Evolutionary conservation across 2,797 vertebrate species (phyloP), one percentile per base, ranked within the genome.

Genomic region (Brachyrhaphis roseni): DNA sequence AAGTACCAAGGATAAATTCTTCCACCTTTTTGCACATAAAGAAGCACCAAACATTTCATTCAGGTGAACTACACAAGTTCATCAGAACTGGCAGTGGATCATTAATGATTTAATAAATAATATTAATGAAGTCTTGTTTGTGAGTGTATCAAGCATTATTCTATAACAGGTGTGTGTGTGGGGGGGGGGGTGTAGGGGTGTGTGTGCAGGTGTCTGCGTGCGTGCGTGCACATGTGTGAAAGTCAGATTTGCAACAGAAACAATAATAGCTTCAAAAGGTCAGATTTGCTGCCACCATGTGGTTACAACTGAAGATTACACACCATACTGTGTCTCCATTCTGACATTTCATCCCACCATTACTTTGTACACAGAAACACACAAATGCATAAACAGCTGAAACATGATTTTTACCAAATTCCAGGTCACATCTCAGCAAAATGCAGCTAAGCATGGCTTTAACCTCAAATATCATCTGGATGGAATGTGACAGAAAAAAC

Each of bases 271-370:
- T 82, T 70, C 39, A 4, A 31, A 74, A 41, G 51, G 13, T 0
- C 7, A 1, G 5, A 20, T 83, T 15, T 90, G 81, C 79, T 77
- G 76, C 90, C 82, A 83, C 76, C 89, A 84, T 1, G 31, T 88
- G 90, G 73, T 15, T 6, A 75, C n/a, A 57, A 3, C 16, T 8
- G 0, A 20, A 23, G 78, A 74, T n/a, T 78, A n/a, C 73, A 75
- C 11, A 1, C 28, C 31, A 36, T 36, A 23, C 34, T 39, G 2
- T 1, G 2, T 39, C 62, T 39, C 34, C 62, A 4, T 31, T 62
- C 59, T 62, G 57, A 62, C 4, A 57, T 6, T 62, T 62, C 15
- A 62, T 34, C 15, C 31, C 13, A 62, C 23, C 43, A 72, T 7
- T n/a, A 46, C 26, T 45, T 43, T n/a, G 4, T 5, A 71, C 41